Conservation (phyloP, 2,797 vertebrate genomes). For the Furcifer pardalis region DNA sequence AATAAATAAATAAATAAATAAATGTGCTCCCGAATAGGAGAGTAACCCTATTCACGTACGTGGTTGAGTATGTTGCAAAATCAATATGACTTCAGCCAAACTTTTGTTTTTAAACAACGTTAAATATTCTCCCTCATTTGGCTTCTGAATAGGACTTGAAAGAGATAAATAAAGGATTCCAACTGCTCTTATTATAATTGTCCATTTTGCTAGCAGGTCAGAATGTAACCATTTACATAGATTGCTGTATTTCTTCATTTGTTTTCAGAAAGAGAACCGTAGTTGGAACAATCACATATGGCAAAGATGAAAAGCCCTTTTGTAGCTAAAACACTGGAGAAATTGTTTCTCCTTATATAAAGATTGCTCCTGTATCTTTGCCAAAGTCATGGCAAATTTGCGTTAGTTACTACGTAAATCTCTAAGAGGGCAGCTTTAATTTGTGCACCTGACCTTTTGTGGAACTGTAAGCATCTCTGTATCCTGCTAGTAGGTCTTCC, state of each 20-base stretch:
- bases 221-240: background rate
- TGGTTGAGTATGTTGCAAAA: background rate
- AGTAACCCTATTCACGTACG: background rate
- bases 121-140: background rate
- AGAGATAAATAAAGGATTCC: conserved; percentile 15
- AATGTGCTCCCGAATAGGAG: background rate
- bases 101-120: background rate
- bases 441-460: background rate
- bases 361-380: background rate
- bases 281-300: conserved; percentile 35
- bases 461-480: background rate
- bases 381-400: conserved; percentile 34
- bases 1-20: too few relatives aligned
- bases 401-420: conserved; percentile 30
- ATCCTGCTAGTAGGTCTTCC: background rate
- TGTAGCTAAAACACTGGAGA: conserved; percentile 10
- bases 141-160: background rate
- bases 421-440: background rate
- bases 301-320: conserved; percentile 3
- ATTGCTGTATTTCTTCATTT: conserved; percentile 10
- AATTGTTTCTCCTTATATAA: conserved; percentile 25
- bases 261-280: conserved; percentile 11
- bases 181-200: background rate
- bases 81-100: background rate
- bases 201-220: background rate